phyloP scores from a whole-genome alignment of 2,113 vertebrate species.

The Martes martes region DNA sequence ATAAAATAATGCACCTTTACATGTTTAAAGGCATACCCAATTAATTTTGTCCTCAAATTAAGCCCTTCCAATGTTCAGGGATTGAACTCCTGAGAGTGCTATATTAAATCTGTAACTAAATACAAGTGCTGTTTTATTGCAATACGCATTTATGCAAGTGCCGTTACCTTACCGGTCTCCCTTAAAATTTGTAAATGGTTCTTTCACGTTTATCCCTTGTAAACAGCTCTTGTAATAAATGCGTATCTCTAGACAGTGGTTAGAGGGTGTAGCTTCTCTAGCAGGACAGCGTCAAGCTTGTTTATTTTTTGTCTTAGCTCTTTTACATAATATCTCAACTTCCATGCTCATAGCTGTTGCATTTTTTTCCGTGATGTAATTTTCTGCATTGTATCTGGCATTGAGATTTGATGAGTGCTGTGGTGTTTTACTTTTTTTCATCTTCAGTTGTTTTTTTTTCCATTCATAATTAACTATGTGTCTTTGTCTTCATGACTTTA shows the following conservation, averaged over 20 bases:
- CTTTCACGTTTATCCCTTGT: background rate
- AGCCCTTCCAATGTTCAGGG: background rate
- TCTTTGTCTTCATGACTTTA: background rate
- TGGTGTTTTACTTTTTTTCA: background rate
- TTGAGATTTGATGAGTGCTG: background rate
- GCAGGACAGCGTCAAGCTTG: background rate
- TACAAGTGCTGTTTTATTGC: background rate
- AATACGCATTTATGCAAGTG: background rate
- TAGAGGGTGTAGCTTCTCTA: background rate
- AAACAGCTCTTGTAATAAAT: background rate
- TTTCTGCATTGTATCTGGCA: background rate
- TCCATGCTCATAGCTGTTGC: background rate
- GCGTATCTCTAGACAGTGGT: background rate
- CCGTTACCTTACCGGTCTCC: background rate
- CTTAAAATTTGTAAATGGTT: background rate
- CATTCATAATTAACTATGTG: background rate
- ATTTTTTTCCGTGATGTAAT: background rate
- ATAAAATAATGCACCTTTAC: conserved; percentile 9
- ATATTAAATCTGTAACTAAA: background rate
- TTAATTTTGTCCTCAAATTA: conserved; percentile 28
- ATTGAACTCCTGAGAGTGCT: background rate
- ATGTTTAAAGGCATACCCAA: background rate
- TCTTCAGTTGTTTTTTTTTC: background rate
- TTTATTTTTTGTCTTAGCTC: background rate
- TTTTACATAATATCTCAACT: background rate